Percentiles rank a stretch among this genome's conserved stretches.
phyloP scores from a whole-genome alignment of 2,888 invertebrate species.

The Apodemia duryi region DNA sequence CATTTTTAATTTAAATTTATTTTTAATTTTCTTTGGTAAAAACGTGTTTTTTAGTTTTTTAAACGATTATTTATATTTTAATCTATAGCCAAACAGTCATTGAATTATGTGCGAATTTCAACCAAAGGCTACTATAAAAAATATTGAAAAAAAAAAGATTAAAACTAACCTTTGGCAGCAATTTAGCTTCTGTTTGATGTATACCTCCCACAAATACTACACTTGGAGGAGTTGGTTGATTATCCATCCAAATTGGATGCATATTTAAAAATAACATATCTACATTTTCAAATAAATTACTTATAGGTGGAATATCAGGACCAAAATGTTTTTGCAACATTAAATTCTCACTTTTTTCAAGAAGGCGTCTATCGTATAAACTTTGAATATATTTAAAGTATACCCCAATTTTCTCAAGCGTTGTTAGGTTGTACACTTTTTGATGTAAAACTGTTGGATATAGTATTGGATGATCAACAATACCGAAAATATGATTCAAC shows the following conservation, averaged over 20 bases:
- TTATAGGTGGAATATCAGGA: slow-evolving; percentile 27
- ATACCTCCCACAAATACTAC: slow-evolving; percentile 46
- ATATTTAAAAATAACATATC: slow-evolving; percentile 43
- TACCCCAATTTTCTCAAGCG: slow-evolving; percentile 35
- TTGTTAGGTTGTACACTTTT: slow-evolving; percentile 35
- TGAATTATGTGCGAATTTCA: too few relatives aligned
- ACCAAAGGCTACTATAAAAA: too few relatives aligned
- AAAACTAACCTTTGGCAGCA: slow-evolving; percentile 37
- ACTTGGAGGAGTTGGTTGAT: slow-evolving; percentile 41
- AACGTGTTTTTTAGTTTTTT: too few relatives aligned
- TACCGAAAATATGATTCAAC: slow-evolving; percentile 29
- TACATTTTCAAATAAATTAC: slow-evolving; percentile 35
- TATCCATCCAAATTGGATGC: slow-evolving; percentile 44
- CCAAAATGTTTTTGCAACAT: slow-evolving; percentile 35
- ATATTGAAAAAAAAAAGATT: background rate
- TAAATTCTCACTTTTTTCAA: slow-evolving; percentile 29
- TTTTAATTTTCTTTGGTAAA: too few relatives aligned
- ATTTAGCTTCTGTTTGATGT: slow-evolving; percentile 36
- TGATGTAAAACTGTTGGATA: slow-evolving; percentile 30
- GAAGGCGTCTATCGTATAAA: slow-evolving; percentile 13
- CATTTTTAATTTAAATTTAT: too few relatives aligned
- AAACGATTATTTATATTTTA: too few relatives aligned
- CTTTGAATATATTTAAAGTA: slow-evolving; percentile 17
- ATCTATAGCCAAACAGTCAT: too few relatives aligned
- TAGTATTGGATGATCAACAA: slow-evolving; percentile 30